phyloP scores from a whole-genome alignment of 1,140 invertebrate species.

The Rhynchophorus ferrugineus region DNA sequence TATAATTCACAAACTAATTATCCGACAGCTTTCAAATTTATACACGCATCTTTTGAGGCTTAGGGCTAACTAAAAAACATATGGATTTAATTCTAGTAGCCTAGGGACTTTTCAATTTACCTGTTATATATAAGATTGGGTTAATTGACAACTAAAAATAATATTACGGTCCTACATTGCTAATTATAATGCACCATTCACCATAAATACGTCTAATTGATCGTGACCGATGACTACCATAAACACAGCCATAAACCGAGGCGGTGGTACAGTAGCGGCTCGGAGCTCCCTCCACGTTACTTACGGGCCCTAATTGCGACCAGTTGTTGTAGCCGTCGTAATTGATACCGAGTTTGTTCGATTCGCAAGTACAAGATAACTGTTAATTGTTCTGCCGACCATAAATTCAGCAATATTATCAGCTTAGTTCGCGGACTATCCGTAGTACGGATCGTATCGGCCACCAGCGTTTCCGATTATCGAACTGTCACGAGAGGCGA shows the following conservation, averaged over 20 bases:
- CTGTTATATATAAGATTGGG: too few species aligned
- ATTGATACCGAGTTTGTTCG: slow-evolving; percentile 21
- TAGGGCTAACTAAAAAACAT: too few species aligned
- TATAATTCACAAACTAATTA: too few species aligned
- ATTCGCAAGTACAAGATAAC: slow-evolving; percentile 22
- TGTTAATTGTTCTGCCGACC: slow-evolving; percentile 20
- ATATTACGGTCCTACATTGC: neutral
- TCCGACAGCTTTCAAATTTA: too few species aligned
- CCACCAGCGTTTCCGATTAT: slow-evolving; percentile 13
- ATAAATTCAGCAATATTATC: slow-evolving; percentile 21
- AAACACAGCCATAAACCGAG: slow-evolving; percentile 11
- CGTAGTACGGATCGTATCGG: slow-evolving; percentile 11
- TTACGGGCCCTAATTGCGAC: slow-evolving; percentile 20
- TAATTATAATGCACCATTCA: slow-evolving; percentile 3
- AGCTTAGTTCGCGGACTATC: slow-evolving; percentile 9
- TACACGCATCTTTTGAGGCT: too few species aligned
- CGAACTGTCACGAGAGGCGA: slow-evolving; percentile 12
- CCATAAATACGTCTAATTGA: slow-evolving; percentile 14
- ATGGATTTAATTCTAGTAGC: too few species aligned
- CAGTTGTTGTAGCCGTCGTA: slow-evolving; percentile 18
- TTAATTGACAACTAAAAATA: neutral
- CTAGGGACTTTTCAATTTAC: too few species aligned
- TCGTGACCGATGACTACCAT: slow-evolving; percentile 15
- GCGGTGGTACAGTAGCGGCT: slow-evolving; percentile 5
- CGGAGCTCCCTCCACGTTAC: slow-evolving; percentile 10